Conservation (phyloP, 2,113 vertebrate species). For the Lophius piscatorius region DNA sequence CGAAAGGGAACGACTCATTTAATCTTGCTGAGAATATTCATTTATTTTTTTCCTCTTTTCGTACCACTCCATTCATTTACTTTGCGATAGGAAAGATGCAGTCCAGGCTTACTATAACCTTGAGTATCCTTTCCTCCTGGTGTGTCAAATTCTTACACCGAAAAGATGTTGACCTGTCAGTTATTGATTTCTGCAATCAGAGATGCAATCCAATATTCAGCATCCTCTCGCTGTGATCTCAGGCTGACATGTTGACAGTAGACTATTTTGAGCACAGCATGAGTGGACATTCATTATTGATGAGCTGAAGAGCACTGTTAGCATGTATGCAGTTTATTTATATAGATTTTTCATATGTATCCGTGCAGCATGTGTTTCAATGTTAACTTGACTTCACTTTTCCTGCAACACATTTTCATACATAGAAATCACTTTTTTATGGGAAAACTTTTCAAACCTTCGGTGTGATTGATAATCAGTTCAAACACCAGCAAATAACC, state of each 20-base stretch:
- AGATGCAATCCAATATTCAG: slow-evolving; percentile 49
- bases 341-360: slow-evolving; percentile 22
- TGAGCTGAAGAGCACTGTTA: slow-evolving; percentile 26
- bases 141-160: slow-evolving; percentile 33
- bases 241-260: slow-evolving; percentile 34
- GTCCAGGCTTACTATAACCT: slow-evolving; percentile 23
- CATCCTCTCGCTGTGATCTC: slow-evolving; percentile 35
- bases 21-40: no score
- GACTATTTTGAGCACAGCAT: slow-evolving; percentile 63
- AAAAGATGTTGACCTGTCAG: slow-evolving; percentile 34
- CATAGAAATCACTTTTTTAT: background rate
- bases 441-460: slow-evolving; percentile 10
- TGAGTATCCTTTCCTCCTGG: slow-evolving; percentile 37
- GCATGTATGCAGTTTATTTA: slow-evolving; percentile 18
- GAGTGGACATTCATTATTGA: slow-evolving; percentile 65
- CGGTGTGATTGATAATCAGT: slow-evolving; percentile 3
- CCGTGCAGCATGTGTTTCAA: background rate
- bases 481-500: background rate
- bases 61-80: background rate
- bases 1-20: slow-evolving; percentile 24
- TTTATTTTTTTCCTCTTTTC: no score
- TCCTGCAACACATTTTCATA: background rate
- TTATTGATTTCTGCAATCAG: slow-evolving; percentile 49
- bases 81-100: background rate
- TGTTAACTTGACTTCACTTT: background rate